These are phyloP conservation scores for Pantherophis vulpinus DNA, from an alignment of 2,797 vertebrate species.

Conservation along the genomic window DNA sequence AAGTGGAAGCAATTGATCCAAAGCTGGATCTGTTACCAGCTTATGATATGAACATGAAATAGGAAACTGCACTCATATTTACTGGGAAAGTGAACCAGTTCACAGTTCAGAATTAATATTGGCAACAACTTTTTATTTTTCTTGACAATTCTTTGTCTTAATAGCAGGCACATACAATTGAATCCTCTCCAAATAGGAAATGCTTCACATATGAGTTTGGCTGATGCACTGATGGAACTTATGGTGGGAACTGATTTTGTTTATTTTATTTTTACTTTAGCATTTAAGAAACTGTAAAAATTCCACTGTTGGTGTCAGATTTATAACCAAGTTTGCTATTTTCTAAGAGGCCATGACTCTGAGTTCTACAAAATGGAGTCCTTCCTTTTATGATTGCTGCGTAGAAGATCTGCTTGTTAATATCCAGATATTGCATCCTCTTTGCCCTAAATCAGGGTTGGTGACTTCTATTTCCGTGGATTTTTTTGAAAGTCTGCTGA, in stretches of 20 bases:
- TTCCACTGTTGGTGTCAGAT: neutral
- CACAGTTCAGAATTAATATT: neutral
- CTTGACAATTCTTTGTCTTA: neutral
- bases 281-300: neutral
- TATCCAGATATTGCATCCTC: neutral
- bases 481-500: neutral
- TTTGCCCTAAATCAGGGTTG: neutral
- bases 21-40: conserved; percentile 12
- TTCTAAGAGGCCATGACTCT: neutral
- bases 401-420: neutral
- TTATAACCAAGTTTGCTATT: neutral
- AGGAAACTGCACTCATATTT: neutral
- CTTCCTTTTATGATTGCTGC: neutral
- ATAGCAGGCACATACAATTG: neutral
- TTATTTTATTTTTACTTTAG: neutral
- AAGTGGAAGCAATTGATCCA: conserved; percentile 28
- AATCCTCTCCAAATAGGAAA: neutral
- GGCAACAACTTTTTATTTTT: neutral
- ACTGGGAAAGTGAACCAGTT: neutral
- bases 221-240: neutral
- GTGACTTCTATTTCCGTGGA: neutral
- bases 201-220: neutral
- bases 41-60: conserved; percentile 36
- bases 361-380: neutral
- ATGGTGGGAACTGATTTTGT: neutral